Evolutionary conservation across 1,140 invertebrate genomes (phyloP).

Genomic region (Trichoplusia ni): DNA sequence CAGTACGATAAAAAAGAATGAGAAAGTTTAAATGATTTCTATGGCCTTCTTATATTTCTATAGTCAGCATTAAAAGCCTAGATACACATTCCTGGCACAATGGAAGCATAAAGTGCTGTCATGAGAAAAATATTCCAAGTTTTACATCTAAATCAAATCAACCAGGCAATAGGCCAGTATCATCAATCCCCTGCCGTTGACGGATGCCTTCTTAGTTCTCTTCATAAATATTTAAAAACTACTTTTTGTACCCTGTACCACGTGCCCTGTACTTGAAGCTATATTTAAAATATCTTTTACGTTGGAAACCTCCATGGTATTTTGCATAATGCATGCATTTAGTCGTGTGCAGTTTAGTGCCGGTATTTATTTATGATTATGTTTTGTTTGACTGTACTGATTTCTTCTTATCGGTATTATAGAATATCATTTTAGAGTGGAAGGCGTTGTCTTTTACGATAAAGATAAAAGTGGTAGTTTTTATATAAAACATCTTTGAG

Average conservation of each 20-base stretch:
- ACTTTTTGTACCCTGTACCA: constrained; percentile 18
- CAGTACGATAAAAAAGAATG: no score
- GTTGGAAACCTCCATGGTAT: constrained; percentile 38
- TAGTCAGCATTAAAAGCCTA: no score
- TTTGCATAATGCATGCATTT: constrained; percentile 46
- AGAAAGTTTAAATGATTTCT: no score
- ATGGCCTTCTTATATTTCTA: no score
- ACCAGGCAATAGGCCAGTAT: background rate
- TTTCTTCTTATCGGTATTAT: background rate
- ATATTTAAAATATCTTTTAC: constrained; percentile 35
- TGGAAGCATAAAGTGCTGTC: no score
- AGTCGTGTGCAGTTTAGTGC: constrained; percentile 14
- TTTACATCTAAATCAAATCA: constrained; percentile 10
- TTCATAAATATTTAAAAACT: constrained; percentile 38
- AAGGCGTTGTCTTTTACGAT: no score
- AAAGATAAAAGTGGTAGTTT: no score
- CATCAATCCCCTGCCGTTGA: constrained; percentile 32
- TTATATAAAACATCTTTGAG: no score
- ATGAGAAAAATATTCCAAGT: background rate
- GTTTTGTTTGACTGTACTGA: background rate
- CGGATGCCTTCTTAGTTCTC: constrained; percentile 21
- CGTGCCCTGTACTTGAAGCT: constrained; percentile 25
- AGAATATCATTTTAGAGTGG: no score
- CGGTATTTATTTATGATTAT: constrained; percentile 5
- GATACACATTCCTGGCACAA: no score